Percentiles rank a stretch among this genome's conserved stretches.
These are phyloP conservation scores for Pecten maximus DNA, from an alignment of 2,888 invertebrate species.

Conservation along the genomic window DNA sequence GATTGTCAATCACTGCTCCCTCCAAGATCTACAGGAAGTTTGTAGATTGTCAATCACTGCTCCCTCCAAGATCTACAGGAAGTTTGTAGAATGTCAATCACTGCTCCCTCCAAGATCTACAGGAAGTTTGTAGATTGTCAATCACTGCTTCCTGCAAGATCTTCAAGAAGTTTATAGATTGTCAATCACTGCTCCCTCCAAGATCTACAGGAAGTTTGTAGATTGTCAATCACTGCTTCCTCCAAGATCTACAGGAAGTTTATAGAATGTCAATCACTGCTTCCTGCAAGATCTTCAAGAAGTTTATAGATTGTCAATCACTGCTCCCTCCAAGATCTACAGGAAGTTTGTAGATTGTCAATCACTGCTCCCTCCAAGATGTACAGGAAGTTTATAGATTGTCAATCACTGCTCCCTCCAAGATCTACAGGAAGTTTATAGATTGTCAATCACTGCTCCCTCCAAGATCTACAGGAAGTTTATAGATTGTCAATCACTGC, in stretches of 20 bases:
- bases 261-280: not conserved
- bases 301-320: not conserved
- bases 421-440: not conserved
- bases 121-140: not conserved
- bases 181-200: no score
- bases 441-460: not conserved
- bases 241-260: not conserved
- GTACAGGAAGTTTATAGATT: not conserved
- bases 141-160: not conserved
- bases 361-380: not conserved
- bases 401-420: not conserved
- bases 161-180: not conserved
- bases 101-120: not conserved
- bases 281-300: not conserved
- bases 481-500: not conserved
- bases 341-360: not conserved
- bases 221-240: not conserved
- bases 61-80: not conserved
- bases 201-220: not conserved
- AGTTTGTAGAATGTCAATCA: not conserved
- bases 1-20: not conserved
- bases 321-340: not conserved
- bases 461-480: not conserved
- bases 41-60: not conserved
- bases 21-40: not conserved